Evolutionary conservation across 2,888 invertebrate species (phyloP), one percentile per base, ranked within the genome.

Genomic region (Clistopyga incitator): DNA sequence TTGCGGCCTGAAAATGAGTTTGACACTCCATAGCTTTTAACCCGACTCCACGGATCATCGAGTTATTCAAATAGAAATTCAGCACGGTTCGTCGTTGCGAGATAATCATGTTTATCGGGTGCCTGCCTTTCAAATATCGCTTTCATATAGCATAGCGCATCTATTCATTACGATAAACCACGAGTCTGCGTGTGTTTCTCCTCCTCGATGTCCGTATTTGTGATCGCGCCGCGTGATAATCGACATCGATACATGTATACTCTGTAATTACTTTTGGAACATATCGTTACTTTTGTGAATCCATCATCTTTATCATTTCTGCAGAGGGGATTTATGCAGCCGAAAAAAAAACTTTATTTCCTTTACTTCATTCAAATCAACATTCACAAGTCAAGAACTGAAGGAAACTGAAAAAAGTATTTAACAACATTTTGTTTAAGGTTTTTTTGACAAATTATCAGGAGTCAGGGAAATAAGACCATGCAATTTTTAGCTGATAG

Each of bases 21-120:
- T 52, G 56, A 67, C 56, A 64, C 50, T 52, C 61, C 52, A 38
- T 20, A 52, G 52, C 50, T 74, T 65, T 42, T 20, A 68, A 45
- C 23, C 45, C 42, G 45, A 10, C 45, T 45, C 29, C 20, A 50
- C 47, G 56, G 59, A 34, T 29, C 56, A 45, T 67, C 56, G 56
- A n/a, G n/a, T 47, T n/a, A 74, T 61, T 59, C 29, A 15, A 61
- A 71, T 78, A 23, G 38, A 71, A 38, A 70, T 78, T 54, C 8
- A 25, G 38, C 47, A 18, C 1, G 59, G 20, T 34, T 70, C 25
- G n/a, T 59, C 2, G 10, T n/a, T 23, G 54, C 4, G 42, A 20
- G 38, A 25, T 78, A 70, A 70, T 78, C 47, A 70, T 29, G 47
- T 78, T 78, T 59, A 38, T 78, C 59, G 25, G 18, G 15, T 59